These are phyloP conservation scores for Thalassophryne amazonica DNA, from an alignment of 2,797 vertebrate genomes.

Conservation along the genomic window DNA sequence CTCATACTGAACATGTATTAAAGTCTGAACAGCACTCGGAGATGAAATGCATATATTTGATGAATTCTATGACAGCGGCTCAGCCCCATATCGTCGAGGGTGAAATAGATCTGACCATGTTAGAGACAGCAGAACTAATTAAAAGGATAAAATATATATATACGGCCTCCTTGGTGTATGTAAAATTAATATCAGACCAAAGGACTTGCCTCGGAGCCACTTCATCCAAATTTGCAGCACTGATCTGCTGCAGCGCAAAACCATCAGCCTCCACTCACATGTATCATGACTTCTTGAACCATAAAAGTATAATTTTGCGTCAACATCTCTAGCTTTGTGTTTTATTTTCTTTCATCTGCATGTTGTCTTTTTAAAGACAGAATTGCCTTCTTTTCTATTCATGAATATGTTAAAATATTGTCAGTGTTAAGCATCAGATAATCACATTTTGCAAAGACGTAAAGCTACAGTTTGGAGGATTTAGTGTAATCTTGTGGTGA, in stretches of 20 bases:
- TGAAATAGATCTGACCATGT: conserved; percentile 65
- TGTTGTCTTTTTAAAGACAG: background rate
- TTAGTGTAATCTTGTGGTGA: too few relatives aligned
- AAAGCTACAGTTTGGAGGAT: too few relatives aligned
- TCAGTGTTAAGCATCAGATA: too few relatives aligned
- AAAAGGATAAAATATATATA: conserved; percentile 75
- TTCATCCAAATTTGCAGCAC: conserved; percentile 35
- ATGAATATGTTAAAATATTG: too few relatives aligned
- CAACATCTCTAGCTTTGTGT: background rate
- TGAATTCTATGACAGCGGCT: conserved; percentile 51
- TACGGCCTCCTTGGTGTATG: conserved; percentile 58
- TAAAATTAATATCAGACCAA: conserved; percentile 71
- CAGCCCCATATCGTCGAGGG: conserved; percentile 26
- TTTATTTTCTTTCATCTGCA: conserved; percentile 1
- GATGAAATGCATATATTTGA: conserved; percentile 54
- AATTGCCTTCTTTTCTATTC: background rate
- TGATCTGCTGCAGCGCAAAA: conserved; percentile 10
- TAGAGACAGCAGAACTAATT: conserved; percentile 70
- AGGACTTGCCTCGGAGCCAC: conserved; percentile 57
- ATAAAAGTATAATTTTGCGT: too few relatives aligned
- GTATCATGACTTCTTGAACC: background rate
- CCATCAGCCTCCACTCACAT: too few relatives aligned
- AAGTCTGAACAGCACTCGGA: conserved; percentile 45
- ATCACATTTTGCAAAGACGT: too few relatives aligned
- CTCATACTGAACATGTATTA: conserved; percentile 58